Evolutionary conservation across 1,140 invertebrate genomes (phyloP), one percentile per base, ranked within the genome.

Genomic region (Drosophila setifemur): DNA sequence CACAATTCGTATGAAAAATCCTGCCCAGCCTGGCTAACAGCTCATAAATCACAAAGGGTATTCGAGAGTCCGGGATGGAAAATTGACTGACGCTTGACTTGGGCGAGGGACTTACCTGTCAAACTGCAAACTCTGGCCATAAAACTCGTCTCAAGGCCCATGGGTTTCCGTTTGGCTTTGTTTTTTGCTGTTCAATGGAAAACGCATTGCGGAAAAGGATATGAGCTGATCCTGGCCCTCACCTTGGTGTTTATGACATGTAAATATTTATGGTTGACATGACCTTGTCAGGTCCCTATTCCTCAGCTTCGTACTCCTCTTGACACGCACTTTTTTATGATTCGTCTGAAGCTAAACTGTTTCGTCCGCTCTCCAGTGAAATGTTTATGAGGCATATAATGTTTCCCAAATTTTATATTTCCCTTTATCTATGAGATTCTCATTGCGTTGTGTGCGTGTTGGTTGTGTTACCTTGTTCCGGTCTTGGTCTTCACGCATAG

Each of bases 201-300:
- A 83, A 71, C 52, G 79, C 74, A 69, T 63, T 55, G 74, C 79
- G 79, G 79, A 83, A 85, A 83, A 82, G 77, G 77, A 82, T 81
- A 61, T 78, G 64, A 42, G 45, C 14, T 49, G 54, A 43, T 43
- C 55, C 55, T 39, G 35, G 63, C 12, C 37, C 57, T 86, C 72
- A 86, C 81, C 81, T 85, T 85, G 81, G 76, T 81, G 70, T 85
- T 85, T 85, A 85, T 72, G 75, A 33, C 81, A 86, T 85, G 81
- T 86, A 86, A 85, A 86, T 85, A 86, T 85, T 85, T 85, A 85
- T 85, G 75, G 76, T 81, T 81, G 81, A 68, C 79, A 76, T 69
- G 79, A 86, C 81, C 81, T 85, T 86, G 81, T 53, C 73, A 63
- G 49, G 26, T 21, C 48, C 33, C 29, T 19, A 45, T 52, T 26